Evolutionary conservation across 2,888 invertebrate genomes (phyloP).

Genomic region (Hydriomena furcata): DNA sequence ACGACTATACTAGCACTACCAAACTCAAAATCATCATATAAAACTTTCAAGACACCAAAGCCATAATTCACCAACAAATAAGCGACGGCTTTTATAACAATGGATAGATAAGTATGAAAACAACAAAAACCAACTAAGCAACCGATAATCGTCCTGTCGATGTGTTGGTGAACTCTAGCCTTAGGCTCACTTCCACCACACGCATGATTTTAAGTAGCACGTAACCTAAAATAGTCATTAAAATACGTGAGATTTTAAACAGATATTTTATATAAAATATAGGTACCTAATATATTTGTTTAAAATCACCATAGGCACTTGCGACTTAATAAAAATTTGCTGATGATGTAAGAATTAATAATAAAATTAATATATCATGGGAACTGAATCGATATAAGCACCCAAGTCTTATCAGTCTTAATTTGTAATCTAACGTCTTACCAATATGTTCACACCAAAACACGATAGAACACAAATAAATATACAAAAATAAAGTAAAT

Average conservation of each 20-base stretch:
- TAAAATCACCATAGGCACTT: no score
- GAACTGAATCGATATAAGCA: slow-evolving; percentile 46
- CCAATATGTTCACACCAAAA: slow-evolving; percentile 17
- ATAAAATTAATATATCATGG: slow-evolving; percentile 29
- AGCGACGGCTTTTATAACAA: slow-evolving; percentile 1
- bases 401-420: slow-evolving; percentile 63
- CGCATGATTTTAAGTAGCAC: background rate
- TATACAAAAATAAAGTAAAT: slow-evolving; percentile 1
- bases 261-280: no score
- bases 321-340: no score
- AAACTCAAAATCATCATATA: slow-evolving; percentile 9
- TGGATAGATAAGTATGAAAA: background rate
- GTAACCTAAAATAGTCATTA: no score
- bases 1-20: slow-evolving; percentile 12
- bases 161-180: background rate
- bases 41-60: background rate
- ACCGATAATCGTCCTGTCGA: background rate
- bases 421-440: slow-evolving; percentile 41
- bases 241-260: no score
- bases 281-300: no score
- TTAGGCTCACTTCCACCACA: background rate
- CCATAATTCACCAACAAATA: slow-evolving; percentile 1
- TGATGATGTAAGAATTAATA: slow-evolving; percentile 18
- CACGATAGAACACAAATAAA: slow-evolving; percentile 8
- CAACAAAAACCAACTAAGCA: background rate